Evolutionary conservation across 2,888 invertebrate species (phyloP), one percentile per base, ranked within the genome.

Genomic region (Gari tellinella): DNA sequence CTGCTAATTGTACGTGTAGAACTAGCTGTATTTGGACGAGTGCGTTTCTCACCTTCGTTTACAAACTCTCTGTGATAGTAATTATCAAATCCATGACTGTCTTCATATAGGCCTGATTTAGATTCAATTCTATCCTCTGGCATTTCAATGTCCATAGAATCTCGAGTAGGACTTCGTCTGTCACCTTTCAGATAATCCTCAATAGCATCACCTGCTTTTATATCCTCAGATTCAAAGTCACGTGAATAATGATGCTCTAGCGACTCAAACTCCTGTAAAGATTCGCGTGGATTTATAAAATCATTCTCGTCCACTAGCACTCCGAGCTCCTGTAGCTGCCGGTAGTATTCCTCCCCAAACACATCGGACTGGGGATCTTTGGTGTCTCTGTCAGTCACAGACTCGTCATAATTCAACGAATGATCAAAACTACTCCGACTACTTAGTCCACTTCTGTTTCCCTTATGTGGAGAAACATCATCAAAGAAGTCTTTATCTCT

Each of bases 231-330:
- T 37, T 84, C 73, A 49, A 66, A 73, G 53, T 83, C 86, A 14
- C 75, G 65, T 0, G 84, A 80, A 56, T 83, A 76, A 49, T 82
- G 76, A 17, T 73, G 72, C 49, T 89, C 88, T 41, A 88, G 61
- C 7, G 80, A 81, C 45, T 90, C 90, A 81, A 88, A 88, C 56
- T 89, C 90, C 38, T 83, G 79, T 37, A 89, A 68, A 0, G 89
- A 89, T 43, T 87, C 82, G 38, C 85, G 80, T 7, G 81, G 74
- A 49, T 82, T 61, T 21, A 68, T 67, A 45, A 82, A 77, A 31
- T 81, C 82, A n/a, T 79, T 70, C 7, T 76, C 86, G 55, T 89
- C 88, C 10, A 87, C 84, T 23, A 89, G 72, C 31, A 89, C 87
- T 15, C 89, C 89, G 19, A 88, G 73, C 40, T 89, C 88, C 51